These are phyloP conservation scores for Nilaparvata lugens DNA, from an alignment of 1,140 invertebrate genomes.

Conservation along the genomic window DNA sequence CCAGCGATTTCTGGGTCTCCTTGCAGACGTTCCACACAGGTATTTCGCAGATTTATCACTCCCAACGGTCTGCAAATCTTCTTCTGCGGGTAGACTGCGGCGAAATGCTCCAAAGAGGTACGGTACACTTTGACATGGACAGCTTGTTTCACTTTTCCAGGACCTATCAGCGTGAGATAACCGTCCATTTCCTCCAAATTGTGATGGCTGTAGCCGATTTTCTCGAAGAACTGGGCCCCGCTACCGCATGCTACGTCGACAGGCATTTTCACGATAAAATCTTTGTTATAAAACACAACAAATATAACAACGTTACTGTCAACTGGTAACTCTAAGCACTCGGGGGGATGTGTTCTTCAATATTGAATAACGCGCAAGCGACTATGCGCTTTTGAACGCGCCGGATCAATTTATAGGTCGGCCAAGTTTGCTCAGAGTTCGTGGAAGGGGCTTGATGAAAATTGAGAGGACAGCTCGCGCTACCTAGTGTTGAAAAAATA, in stretches of 20 bases:
- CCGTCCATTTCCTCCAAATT: slow-evolving; percentile 53
- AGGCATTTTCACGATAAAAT: slow-evolving; percentile 32
- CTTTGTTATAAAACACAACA: neutral
- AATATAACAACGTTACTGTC: neutral
- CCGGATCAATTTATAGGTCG: too few species aligned
- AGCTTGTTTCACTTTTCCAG: slow-evolving; percentile 45
- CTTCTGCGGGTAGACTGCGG: slow-evolving; percentile 54
- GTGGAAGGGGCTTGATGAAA: too few species aligned
- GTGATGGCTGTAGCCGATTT: slow-evolving; percentile 31
- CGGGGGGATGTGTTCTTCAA: neutral
- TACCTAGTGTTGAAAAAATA: too few species aligned
- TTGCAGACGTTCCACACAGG: slow-evolving; percentile 41
- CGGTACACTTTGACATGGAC: slow-evolving; percentile 55
- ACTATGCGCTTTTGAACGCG: neutral
- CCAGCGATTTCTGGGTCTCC: slow-evolving; percentile 37
- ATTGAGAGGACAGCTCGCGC: too few species aligned
- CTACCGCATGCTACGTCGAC: slow-evolving; percentile 37
- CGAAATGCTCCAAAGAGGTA: slow-evolving; percentile 55
- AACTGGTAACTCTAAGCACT: neutral
- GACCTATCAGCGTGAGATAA: slow-evolving; percentile 47
- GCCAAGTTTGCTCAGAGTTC: too few species aligned
- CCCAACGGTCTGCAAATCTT: slow-evolving; percentile 50
- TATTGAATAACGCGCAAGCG: neutral
- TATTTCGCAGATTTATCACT: slow-evolving; percentile 51
- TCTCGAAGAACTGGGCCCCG: slow-evolving; percentile 33